These are phyloP conservation scores for Zosterops borbonicus DNA, from an alignment of 2,113 vertebrate species.

Conservation along the genomic window DNA sequence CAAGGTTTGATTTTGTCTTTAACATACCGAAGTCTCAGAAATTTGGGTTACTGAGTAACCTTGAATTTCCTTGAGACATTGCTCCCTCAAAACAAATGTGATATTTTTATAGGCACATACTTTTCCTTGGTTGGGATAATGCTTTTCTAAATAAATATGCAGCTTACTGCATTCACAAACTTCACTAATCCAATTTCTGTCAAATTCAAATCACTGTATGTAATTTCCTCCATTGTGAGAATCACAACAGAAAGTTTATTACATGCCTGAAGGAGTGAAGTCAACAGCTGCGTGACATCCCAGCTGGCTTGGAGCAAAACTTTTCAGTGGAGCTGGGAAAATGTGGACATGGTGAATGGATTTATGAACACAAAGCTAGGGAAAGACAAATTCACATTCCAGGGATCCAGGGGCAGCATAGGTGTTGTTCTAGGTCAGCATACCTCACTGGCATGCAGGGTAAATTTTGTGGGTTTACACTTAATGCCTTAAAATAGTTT, in stretches of 20 bases:
- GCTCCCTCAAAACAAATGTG: not conserved
- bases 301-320: not conserved
- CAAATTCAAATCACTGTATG: not conserved
- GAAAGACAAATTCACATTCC: not conserved
- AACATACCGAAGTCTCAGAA: accelerated
- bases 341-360: not conserved
- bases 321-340: not conserved
- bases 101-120: not conserved
- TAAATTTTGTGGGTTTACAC: not conserved
- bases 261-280: not conserved
- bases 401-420: accelerated
- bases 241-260: not conserved
- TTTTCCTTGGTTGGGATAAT: not conserved
- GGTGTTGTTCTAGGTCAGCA: not conserved
- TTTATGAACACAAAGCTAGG: not conserved
- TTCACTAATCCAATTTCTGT: not conserved
- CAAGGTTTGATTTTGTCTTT: not conserved
- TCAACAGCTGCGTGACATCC: not conserved
- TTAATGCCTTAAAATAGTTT: not conserved
- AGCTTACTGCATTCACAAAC: not conserved
- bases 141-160: not conserved
- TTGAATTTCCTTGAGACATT: not conserved
- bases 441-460: not conserved
- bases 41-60: not conserved
- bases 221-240: not conserved